A percentile compares a stretch with the other conserved stretches of the same genome.
Evolutionary conservation across 2,888 invertebrate species (phyloP).

Genomic region (Anoplius nigerrimus): DNA sequence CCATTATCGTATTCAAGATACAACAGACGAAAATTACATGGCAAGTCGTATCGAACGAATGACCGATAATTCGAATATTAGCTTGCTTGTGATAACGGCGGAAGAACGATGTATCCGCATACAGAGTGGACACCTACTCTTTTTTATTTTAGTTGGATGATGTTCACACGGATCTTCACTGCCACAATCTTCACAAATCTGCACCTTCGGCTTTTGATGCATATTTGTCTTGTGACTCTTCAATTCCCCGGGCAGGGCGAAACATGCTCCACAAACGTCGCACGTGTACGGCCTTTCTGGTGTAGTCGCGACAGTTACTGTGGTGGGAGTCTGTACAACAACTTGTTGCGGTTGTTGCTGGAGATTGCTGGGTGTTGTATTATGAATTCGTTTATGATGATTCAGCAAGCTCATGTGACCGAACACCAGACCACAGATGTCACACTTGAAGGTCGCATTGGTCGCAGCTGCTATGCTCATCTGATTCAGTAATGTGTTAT

Average conservation of each 20-base stretch:
- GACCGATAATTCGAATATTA: not conserved
- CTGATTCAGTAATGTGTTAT: slow-evolving; percentile 90
- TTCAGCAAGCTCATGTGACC: slow-evolving; percentile 88
- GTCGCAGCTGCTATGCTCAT: slow-evolving; percentile 85
- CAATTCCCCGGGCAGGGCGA: slow-evolving; percentile 75
- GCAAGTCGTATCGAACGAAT: not conserved
- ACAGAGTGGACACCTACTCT: slow-evolving; percentile 62
- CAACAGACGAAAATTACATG: too few relatives aligned
- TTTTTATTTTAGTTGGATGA: slow-evolving; percentile 73
- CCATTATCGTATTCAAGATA: too few relatives aligned
- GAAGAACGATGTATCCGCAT: not conserved
- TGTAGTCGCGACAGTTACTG: slow-evolving; percentile 72
- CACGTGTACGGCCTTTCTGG: slow-evolving; percentile 75
- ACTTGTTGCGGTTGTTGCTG: slow-evolving; percentile 73
- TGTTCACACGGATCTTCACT: slow-evolving; percentile 74
- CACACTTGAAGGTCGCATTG: slow-evolving; percentile 91
- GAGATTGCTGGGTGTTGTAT: slow-evolving; percentile 74
- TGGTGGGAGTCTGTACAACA: slow-evolving; percentile 74
- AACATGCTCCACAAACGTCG: slow-evolving; percentile 75
- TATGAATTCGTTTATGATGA: slow-evolving; percentile 90
- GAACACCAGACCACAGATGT: slow-evolving; percentile 91
- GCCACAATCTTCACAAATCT: slow-evolving; percentile 73
- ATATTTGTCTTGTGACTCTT: slow-evolving; percentile 76
- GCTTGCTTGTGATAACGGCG: not conserved
- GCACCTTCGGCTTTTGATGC: slow-evolving; percentile 73